Evolutionary conservation across 2,888 invertebrate species (phyloP).

Genomic region (Acanthoscelides obtectus): DNA sequence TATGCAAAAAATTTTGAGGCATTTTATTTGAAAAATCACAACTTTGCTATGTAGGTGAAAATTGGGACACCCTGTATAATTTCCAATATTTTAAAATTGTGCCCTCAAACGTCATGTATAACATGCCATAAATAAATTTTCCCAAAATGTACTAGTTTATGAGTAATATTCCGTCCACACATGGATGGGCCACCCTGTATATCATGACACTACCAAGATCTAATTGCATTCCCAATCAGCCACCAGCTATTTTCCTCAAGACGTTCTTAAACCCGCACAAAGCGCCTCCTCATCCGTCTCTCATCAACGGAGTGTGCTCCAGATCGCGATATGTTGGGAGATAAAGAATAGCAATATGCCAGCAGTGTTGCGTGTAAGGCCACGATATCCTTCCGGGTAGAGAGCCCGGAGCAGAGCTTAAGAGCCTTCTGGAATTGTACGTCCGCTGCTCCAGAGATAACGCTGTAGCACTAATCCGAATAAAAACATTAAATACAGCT

Average conservation of each 20-base stretch:
- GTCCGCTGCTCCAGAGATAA: slow-evolving; percentile 47
- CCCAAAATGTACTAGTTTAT: too few relatives aligned
- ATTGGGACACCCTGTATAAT: too few relatives aligned
- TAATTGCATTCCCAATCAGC: not conserved
- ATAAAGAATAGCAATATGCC: not conserved
- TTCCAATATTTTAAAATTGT: too few relatives aligned
- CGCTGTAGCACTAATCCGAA: slow-evolving; percentile 47
- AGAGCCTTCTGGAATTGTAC: not conserved
- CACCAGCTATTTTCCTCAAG: not conserved
- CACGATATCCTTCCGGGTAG: not conserved
- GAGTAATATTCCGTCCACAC: too few relatives aligned
- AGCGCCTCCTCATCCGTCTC: not conserved
- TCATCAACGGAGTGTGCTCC: not conserved
- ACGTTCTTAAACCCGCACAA: not conserved
- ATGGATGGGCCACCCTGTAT: not conserved
- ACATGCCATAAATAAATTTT: too few relatives aligned
- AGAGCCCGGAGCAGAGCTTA: not conserved
- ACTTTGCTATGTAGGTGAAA: too few relatives aligned
- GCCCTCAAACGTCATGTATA: too few relatives aligned
- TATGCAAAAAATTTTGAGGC: too few relatives aligned
- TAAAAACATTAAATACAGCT: slow-evolving; percentile 54
- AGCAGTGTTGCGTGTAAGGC: not conserved
- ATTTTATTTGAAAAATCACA: too few relatives aligned
- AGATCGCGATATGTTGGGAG: not conserved
- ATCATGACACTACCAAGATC: not conserved